Evolutionary conservation across 2,113 vertebrate genomes (phyloP).

Genomic region (Podiceps cristatus): DNA sequence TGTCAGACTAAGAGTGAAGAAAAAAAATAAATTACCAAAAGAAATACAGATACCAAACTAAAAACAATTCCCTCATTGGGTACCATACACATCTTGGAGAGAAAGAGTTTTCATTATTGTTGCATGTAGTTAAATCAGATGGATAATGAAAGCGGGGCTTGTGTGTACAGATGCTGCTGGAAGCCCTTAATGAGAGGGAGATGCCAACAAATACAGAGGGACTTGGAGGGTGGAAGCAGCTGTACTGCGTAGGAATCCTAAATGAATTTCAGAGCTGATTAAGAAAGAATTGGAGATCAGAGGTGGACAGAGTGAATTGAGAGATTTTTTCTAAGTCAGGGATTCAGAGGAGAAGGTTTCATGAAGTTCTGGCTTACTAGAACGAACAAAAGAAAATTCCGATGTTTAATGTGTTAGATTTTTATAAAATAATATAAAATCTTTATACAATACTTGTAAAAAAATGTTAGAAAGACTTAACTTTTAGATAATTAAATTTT

Average conservation of each 20-base stretch:
- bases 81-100: background rate
- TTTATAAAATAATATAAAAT: background rate
- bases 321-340: background rate
- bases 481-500: background rate
- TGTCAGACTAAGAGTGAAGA: background rate
- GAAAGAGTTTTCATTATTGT: background rate
- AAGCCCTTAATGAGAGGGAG: conserved; percentile 37
- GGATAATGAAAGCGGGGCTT: conserved; percentile 24
- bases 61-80: background rate
- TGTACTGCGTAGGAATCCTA: background rate
- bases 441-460: background rate
- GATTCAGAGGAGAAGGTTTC: background rate
- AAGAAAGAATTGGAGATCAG: background rate
- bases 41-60: background rate
- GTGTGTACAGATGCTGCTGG: conserved; percentile 34
- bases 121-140: background rate
- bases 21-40: background rate
- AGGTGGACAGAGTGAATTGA: background rate
- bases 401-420: background rate
- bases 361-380: background rate
- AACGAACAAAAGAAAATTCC: background rate
- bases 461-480: background rate
- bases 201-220: background rate
- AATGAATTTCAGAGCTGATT: conserved; percentile 37
- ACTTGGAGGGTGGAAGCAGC: background rate